Evolutionary conservation across 2,113 vertebrate species (phyloP).

Genomic region (Gallinago media): DNA sequence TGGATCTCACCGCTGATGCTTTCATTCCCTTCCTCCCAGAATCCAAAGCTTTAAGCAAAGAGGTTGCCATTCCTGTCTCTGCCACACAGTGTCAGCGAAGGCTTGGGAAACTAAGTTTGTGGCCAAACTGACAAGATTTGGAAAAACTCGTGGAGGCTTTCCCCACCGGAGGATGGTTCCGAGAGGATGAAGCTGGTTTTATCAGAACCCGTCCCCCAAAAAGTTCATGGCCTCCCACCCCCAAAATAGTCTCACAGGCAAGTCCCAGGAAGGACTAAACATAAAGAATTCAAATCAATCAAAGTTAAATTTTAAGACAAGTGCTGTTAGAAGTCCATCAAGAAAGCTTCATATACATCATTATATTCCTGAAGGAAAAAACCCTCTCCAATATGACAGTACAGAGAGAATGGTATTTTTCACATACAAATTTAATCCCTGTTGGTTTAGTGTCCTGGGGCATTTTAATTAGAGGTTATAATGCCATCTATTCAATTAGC

Average conservation of each 20-base stretch:
- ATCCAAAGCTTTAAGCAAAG: not conserved
- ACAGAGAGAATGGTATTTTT: not conserved
- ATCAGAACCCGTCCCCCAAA: not conserved
- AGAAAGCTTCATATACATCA: not conserved
- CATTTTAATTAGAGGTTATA: conserved; percentile 33
- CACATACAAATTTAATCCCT: not conserved
- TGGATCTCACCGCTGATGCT: not conserved
- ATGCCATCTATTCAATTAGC: conserved; percentile 13
- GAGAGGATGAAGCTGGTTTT: not conserved
- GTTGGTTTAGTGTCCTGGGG: not conserved
- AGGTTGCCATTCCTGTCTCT: conserved; percentile 35
- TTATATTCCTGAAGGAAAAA: not conserved
- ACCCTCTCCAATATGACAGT: not conserved
- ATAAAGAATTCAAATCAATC: not conserved
- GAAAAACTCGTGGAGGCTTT: not conserved
- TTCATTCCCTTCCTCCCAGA: not conserved
- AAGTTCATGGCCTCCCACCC: rapidly evolving
- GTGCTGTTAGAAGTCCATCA: not conserved
- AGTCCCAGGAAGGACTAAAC: not conserved
- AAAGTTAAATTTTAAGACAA: not conserved
- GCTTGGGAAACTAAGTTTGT: not conserved
- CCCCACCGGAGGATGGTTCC: not conserved
- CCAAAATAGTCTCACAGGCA: not conserved
- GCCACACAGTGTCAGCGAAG: conserved; percentile 76
- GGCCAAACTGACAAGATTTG: not conserved